Evolutionary conservation across 2,888 invertebrate species (phyloP), one percentile per base, ranked within the genome.

Genomic region (Agriopis marginaria): DNA sequence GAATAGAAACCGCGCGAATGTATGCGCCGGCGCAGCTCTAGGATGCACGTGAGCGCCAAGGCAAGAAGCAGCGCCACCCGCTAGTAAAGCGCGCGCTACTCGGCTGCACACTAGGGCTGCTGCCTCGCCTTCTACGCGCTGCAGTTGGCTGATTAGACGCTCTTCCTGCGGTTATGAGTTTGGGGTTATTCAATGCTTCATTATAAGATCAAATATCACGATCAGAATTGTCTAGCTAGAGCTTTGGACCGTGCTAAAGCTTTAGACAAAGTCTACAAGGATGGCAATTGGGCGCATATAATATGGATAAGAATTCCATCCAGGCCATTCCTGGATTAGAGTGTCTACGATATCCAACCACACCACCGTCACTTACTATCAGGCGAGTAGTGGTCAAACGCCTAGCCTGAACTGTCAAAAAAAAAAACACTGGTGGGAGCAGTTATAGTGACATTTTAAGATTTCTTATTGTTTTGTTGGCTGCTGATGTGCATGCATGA

Each of bases 21-120:
- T 97, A 86, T 98, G 97, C 95, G 97, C 97, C 17, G 98, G 97
- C 76, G 97, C 96, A 50, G 97, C 97, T 78, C 97, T 96, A 0
- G 97, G 96, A 86, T 97, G 97, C 75, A 97, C 96, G n/a, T 88
- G 84, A 17, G 94, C 89, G 39, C 97, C 97, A 32, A 97, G 94
- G 49, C 97, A 97, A 75, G 97, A 97, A 9, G 96, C 96, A 0
- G 97, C 97, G 0, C 97, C 97, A 55, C 97, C 97, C 82, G 96
- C 97, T 32, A 97, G 90, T 70, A 97, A 90, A 65, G 97, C 95
- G 39, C 95, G 91, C 6, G 97, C 96, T 80, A 96, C 97, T 58
- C 96, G 92, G 58, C 96, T 94, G 78, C 97, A 92, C 23, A 97
- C 97, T 1, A 95, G 95, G 61, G 97, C 91, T 64, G 96, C 96